phyloP scores from a whole-genome alignment of 2,888 invertebrate species.

The Ischnura elegans region DNA sequence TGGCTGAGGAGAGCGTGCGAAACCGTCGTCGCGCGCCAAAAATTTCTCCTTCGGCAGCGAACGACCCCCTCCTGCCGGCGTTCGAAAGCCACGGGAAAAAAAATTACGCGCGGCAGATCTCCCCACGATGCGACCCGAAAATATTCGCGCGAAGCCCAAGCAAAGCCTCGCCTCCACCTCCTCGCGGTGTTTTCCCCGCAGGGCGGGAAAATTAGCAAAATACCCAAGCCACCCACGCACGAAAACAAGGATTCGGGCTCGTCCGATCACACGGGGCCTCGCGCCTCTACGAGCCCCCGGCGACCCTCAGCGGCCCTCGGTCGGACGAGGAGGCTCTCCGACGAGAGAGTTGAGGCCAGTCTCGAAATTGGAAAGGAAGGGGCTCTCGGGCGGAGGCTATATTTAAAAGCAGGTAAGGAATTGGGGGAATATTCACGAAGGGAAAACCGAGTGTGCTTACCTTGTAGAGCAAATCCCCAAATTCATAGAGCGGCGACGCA shows the following conservation, averaged over 20 bases:
- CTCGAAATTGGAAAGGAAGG: too few species aligned
- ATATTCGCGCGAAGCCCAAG: conserved; percentile 5
- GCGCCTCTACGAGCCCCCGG: too few species aligned
- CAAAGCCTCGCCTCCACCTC: not conserved
- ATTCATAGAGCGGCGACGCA: conserved; percentile 85
- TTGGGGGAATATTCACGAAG: not conserved
- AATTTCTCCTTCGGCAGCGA: not conserved
- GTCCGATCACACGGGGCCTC: too few species aligned
- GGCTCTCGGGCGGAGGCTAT: not conserved
- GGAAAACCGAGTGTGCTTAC: conserved; percentile 78
- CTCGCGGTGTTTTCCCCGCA: not conserved
- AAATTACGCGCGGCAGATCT: not conserved
- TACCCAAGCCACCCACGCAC: not conserved
- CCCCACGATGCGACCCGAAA: not conserved
- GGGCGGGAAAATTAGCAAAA: not conserved
- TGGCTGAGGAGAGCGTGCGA: not conserved
- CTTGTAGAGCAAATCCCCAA: conserved; percentile 87
- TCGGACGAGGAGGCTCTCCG: not conserved
- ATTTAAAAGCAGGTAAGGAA: too few species aligned
- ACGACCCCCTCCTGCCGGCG: not conserved
- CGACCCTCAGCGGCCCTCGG: too few species aligned
- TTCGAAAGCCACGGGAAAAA: not conserved
- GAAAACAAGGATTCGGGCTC: not conserved
- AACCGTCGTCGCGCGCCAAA: not conserved
- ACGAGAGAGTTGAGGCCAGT: too few species aligned